Conservation (phyloP, 2,113 vertebrate species). For the Cochlearius cochlearius region DNA sequence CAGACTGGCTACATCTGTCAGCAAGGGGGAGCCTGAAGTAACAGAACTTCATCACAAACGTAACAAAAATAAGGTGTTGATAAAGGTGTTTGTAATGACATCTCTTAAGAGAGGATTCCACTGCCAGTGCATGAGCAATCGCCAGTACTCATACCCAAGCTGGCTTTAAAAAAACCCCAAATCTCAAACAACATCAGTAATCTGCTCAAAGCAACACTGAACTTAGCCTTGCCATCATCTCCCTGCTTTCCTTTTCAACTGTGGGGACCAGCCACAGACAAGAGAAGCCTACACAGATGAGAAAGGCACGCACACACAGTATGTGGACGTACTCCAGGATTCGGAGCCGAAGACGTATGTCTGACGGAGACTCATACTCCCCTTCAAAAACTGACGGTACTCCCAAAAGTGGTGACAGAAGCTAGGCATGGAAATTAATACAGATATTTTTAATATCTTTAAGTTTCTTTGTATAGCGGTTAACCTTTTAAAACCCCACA, state of each 20-base stretch:
- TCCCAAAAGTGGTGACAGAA: neutral
- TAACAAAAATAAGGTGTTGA: neutral
- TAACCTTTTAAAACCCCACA: neutral
- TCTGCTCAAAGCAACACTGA: neutral
- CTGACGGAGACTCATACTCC: neutral
- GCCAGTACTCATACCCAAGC: neutral
- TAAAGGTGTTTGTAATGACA: neutral
- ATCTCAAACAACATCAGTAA: neutral
- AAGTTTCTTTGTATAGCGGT: neutral
- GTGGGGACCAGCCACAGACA: neutral
- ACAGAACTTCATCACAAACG: neutral
- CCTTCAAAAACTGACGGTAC: neutral
- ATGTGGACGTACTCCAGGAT: neutral
- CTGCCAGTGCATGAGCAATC: neutral
- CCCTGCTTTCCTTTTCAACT: neutral
- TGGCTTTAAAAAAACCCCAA: neutral
- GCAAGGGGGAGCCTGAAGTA: neutral
- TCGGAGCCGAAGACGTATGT: rapidly evolving
- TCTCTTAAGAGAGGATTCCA: neutral
- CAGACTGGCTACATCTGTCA: neutral
- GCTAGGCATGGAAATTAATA: neutral
- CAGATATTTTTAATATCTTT: neutral
- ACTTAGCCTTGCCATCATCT: neutral
- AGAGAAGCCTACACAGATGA: neutral
- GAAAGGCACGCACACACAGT: neutral